Evolutionary conservation across 1,140 invertebrate genomes (phyloP), one percentile per base, ranked within the genome.

Genomic region (Chymomyza costata): DNA sequence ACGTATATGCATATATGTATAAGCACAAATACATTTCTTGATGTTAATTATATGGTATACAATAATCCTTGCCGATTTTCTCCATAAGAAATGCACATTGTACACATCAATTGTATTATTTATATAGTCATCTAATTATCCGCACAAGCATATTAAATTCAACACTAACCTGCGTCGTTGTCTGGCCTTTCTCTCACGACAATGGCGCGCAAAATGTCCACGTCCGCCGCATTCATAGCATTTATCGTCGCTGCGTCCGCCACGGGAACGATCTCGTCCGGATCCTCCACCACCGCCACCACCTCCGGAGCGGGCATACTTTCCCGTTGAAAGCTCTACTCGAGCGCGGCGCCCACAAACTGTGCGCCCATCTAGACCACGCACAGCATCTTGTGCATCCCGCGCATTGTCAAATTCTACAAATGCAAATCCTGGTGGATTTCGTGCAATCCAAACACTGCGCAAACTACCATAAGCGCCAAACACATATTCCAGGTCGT

Each of bases 401-500:
- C 93, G 86, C 0, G 92, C 88, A 85, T 93, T 92, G 87, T 98
- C 96, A 87, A 96, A 98, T 86, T 98, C 96, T 11, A 98, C 93
- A 87, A 98, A 98, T 8, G 96, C 96, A 88, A 98, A 98, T 25
- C 96, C 92, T 34, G 94, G 93, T 6, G 94, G 94, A 86, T 97
- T 97, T 68, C 95, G 88, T 0, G 96, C 96, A 2, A 98, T 95
- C 96, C 95, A 98, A 13, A 98, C 95, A 87, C 95, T 97, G 61
- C 93, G 91, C 57, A 99, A 87, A 18, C 94, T 93, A 2, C 97
- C 97, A 86, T 98, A 99, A 70, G 97, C 95, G 43, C 93, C 92
- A 86, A 99, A 99, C 6, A 95, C 93, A 87, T 97, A 94, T 87
- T 97, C 95, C 34, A 97, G 85, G 85, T 97, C 94, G 74, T 94